These are phyloP conservation scores for Pristionchus japonicus DNA, from an alignment of 2,888 invertebrate species.

Conservation along the genomic window DNA sequence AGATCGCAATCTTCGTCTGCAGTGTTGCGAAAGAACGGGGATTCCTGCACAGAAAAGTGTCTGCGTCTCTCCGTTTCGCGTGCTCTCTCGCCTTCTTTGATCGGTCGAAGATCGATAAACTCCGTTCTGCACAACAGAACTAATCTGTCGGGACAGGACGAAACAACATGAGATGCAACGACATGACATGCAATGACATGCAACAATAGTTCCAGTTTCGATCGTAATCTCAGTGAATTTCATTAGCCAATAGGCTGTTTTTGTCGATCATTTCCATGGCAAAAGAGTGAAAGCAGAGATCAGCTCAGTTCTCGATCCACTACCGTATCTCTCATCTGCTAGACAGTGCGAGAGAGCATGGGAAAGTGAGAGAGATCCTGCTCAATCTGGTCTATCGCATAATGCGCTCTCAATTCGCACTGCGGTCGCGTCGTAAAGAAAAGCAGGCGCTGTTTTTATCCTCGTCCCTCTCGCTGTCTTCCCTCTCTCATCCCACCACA, in stretches of 20 bases:
- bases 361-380: not conserved
- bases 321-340: not conserved
- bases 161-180: too few species aligned
- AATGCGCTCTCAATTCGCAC: slow-evolving; percentile 26
- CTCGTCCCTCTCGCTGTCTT: not conserved
- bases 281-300: not conserved
- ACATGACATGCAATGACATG: not conserved
- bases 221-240: not conserved
- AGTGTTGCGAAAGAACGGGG: not conserved
- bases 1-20: not conserved
- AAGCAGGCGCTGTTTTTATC: slow-evolving; percentile 4
- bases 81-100: not conserved
- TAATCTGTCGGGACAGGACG: not conserved
- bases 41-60: not conserved
- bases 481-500: not conserved
- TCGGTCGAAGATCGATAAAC: not conserved
- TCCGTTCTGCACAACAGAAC: not conserved
- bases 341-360: not conserved
- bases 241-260: not conserved
- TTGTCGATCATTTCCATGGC: not conserved
- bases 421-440: not conserved
- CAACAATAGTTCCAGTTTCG: not conserved
- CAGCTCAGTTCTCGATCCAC: slow-evolving; percentile 6
- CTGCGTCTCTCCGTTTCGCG: not conserved
- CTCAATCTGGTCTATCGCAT: not conserved